A percentile compares a stretch with the other conserved stretches of the same genome.
These are phyloP conservation scores for Gymnogyps californianus DNA, from an alignment of 2,113 vertebrate species.

Conservation along the genomic window DNA sequence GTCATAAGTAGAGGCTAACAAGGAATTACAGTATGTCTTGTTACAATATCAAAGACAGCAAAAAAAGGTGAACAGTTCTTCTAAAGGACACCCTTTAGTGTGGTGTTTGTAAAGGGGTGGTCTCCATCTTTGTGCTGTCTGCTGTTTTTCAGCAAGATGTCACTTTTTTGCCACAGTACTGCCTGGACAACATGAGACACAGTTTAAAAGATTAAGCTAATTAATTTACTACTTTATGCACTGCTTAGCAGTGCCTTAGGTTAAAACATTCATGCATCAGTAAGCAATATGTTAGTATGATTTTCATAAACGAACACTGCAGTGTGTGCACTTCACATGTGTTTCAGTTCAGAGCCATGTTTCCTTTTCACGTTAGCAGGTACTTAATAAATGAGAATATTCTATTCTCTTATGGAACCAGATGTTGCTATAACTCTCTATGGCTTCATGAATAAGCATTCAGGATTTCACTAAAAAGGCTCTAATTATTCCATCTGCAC, in stretches of 20 bases:
- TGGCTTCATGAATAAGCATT: conserved; percentile 30
- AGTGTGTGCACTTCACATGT: neutral
- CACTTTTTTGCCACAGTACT: neutral
- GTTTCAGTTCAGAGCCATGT: neutral
- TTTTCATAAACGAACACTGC: neutral
- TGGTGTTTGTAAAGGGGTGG: neutral
- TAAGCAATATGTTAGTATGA: neutral
- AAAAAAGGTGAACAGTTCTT: neutral
- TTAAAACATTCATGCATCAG: neutral
- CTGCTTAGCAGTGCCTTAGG: neutral
- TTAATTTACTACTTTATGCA: neutral
- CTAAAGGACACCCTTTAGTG: neutral
- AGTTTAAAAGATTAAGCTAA: neutral
- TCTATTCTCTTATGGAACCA: conserved; percentile 2
- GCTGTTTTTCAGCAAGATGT: neutral
- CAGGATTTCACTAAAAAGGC: neutral
- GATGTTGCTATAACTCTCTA: conserved; percentile 10
- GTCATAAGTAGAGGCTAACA: neutral
- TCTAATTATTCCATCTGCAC: conserved; percentile 50
- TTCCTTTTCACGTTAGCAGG: neutral
- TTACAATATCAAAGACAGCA: neutral
- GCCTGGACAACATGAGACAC: neutral
- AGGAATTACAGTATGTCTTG: neutral
- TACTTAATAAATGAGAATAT: neutral
- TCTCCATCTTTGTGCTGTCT: neutral